Base-by-base conservation (phyloP, 2,888 invertebrate genomes). In the Anarsia innoxiella region DNA sequence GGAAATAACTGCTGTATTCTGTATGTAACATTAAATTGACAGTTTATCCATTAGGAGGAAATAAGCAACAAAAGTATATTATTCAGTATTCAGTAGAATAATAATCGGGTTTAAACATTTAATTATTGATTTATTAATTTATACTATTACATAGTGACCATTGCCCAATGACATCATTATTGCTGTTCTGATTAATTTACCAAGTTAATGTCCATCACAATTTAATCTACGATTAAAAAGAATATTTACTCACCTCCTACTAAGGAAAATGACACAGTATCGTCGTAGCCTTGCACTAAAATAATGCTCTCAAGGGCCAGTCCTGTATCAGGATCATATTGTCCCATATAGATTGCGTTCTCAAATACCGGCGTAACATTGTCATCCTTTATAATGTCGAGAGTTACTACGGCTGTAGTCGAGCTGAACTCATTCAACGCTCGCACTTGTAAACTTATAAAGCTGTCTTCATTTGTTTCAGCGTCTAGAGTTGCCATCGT, bases 331-430 rank as follows among this genome's bases (percentile, higher is more conserved):
- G 53, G 15, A 15, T 59, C 52, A 42, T 76, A 78, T 9, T 48
- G 52, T 23, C 72, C 77, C 3, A 40, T 48, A 40, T 79, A 79
- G 23, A 76, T 42, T 8, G 54, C 44, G 14, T 48, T 51, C 39
- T 62, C 64, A 40, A 79, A 79, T 2, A 63, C 51, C 1, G 78
- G 79, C 0, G 77, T 75, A 1, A 55, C 40, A 11, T 48, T 54
- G 36, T 79, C 79, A 11, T 77, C 63, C 41, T 75, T 75, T 35
- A 77, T 51, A 31, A 79, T 67, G 28, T 71, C 67, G 14, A 79
- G 51, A n/a, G 58, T 59, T 12, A 75, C 62, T 35, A 71, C 46
- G 23, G 70, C 46, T 1, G 49, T 53, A 4, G 69, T 55, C 2
- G 49, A 41, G 42, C 60, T 70, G 26, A 44, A 44, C 8, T 43